Conservation (phyloP, 64 coral and sea anemone species). For the Montipora foliosa region DNA sequence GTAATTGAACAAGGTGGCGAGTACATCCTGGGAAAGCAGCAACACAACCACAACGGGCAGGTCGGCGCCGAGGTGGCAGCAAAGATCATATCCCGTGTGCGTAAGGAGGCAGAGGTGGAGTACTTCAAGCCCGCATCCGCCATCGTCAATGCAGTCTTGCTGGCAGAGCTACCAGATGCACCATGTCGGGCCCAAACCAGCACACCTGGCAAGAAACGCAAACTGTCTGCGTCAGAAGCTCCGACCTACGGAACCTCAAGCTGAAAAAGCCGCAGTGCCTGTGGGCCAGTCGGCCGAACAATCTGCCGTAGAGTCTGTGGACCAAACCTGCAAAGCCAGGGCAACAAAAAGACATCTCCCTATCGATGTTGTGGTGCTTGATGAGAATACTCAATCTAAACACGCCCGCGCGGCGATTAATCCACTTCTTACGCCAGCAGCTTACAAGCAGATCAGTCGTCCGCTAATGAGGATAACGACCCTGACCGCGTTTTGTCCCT, state of each 20-base stretch:
- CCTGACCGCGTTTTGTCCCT: too few relatives aligned
- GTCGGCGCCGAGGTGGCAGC: slow-evolving; percentile 37
- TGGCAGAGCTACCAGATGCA: neutral
- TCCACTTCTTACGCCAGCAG: too few relatives aligned
- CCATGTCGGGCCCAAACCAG: slow-evolving; percentile 7
- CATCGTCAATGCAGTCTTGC: slow-evolving; percentile 37
- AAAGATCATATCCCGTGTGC: slow-evolving; percentile 15
- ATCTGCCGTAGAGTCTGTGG: slow-evolving; percentile 58
- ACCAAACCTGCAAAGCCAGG: slow-evolving; percentile 47
- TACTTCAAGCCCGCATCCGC: slow-evolving; percentile 32
- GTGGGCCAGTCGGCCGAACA: slow-evolving; percentile 53
- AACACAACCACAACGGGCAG: slow-evolving; percentile 29
- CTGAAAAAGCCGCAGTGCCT: slow-evolving; percentile 49
- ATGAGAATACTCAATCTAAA: neutral
- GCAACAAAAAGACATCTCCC: neutral
- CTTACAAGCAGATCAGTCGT: neutral
- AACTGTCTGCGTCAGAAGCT: slow-evolving; percentile 23
- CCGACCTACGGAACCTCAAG: slow-evolving; percentile 6
- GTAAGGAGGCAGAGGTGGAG: slow-evolving; percentile 9
- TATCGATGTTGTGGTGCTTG: neutral
- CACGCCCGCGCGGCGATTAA: neutral
- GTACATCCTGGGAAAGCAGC: neutral
- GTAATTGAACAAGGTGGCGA: neutral
- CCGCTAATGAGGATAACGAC: too few relatives aligned
- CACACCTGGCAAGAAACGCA: slow-evolving; percentile 8